Evolutionary conservation across 64 coral and sea anemone genomes (phyloP), one percentile per base, ranked within the genome.

Genomic region (Actinia tenebrosa): DNA sequence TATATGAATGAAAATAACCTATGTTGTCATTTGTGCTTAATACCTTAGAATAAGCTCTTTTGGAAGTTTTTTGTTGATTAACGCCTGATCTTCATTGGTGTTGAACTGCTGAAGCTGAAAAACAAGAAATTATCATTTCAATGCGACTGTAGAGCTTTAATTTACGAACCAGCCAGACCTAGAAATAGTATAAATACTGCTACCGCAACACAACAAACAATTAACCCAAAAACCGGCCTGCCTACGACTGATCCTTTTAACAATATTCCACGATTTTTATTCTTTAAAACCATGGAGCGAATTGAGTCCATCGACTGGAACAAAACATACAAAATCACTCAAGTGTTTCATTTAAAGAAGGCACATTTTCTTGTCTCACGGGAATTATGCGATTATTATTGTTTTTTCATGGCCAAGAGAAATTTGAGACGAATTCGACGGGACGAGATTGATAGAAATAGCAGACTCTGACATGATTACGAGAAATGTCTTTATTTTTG

Each of bases 21-120:
- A 14, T n/a, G 26, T 25, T 37, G 30, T 30, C n/a, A 75, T 3
- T 66, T 5, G 44, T 80, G 61, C 17, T 82, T 71, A 37, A 37
- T 37, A 91, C 90, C 90, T 87, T 63, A 91, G 84, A 58, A 91
- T 91, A 71, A 91, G 90, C 83, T 91, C 90, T 72, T 87, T 91
- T 16, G 90, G 90, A 22, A 91, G 90, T 83, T 91, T 91, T 63
- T 91, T 91, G 79, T 91, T 91, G 63, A 91, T 91, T 26, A 87
- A 56, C 15, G 90, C 90, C 86, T 91, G 90, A 27, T 91, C 90
- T 63, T 87, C 90, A 83, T 91, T 91, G 64, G 85, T 91, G 85
- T 91, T 91, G 52, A 91, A 91, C 80, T 91, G 79, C 43, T 91
- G 86, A 43, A 91, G 85, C 90, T 91, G 79, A 42, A 26, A 87